A percentile compares a stretch with the other conserved stretches of the same genome.
Conservation (phyloP, 2,888 invertebrate genomes). For the Bembecia ichneumoniformis region DNA sequence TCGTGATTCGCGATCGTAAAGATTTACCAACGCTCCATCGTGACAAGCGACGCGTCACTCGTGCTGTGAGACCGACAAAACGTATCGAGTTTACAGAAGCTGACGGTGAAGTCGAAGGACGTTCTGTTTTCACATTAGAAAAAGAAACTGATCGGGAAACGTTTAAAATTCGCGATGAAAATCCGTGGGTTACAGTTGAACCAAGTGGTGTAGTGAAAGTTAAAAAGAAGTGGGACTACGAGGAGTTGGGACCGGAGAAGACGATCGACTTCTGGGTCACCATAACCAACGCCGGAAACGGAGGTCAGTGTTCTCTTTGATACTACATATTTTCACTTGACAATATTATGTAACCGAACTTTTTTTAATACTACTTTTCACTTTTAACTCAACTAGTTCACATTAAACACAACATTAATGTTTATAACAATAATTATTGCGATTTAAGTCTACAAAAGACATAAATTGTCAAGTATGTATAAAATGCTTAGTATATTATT, state of each 20-base stretch:
- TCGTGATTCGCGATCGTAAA: conserved; percentile 73
- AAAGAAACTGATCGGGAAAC: conserved; percentile 94
- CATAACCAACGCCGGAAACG: conserved; percentile 90
- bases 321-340: no score
- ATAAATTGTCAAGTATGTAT: no score
- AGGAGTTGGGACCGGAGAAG: conserved; percentile 93
- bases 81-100: conserved; percentile 92
- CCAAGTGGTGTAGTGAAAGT: conserved; percentile 92
- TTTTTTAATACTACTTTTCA: no score
- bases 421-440: no score
- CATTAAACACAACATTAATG: no score
- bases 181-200: conserved; percentile 94
- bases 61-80: conserved; percentile 95
- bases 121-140: conserved; percentile 90
- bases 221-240: conserved; percentile 97
- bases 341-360: no score
- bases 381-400: no score
- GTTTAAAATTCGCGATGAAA: conserved; percentile 93
- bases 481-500: no score
- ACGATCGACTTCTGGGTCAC: conserved; percentile 97
- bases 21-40: conserved; percentile 77
- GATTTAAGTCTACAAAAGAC: no score
- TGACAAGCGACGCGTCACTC: conserved; percentile 84
- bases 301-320: conserved; percentile 75
- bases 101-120: conserved; percentile 90